Conservation (phyloP, 2,888 invertebrate species). For the Pandemis heparana region DNA sequence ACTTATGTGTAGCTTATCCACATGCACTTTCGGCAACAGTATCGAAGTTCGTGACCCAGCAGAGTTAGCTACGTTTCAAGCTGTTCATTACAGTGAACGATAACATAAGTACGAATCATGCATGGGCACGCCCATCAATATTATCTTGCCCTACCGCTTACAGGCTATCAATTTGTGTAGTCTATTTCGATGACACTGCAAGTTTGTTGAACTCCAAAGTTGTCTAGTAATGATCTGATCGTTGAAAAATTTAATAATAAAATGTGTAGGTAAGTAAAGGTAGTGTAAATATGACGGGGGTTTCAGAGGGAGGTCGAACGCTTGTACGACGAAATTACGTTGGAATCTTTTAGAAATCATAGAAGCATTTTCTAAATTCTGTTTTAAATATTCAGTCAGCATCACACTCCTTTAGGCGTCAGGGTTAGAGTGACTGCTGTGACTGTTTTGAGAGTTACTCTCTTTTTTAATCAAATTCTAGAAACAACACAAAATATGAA, state of each 20-base stretch:
- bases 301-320: too few species aligned
- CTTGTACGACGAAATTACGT: too few species aligned
- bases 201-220: conserved; percentile 9
- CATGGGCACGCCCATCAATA: conserved; percentile 36
- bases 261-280: too few species aligned
- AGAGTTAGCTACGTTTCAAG: conserved; percentile 17
- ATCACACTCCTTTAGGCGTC: too few species aligned
- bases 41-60: conserved; percentile 28
- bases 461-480: too few species aligned
- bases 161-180: conserved; percentile 18
- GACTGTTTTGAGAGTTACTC: too few species aligned
- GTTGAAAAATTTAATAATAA: background rate
- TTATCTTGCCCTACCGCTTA: conserved; percentile 19
- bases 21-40: conserved; percentile 20
- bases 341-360: too few species aligned
- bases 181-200: conserved; percentile 20
- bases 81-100: conserved; percentile 13
- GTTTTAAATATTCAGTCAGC: too few species aligned
- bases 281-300: too few species aligned
- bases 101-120: conserved; percentile 29
- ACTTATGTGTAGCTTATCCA: background rate
- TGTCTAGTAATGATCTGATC: background rate
- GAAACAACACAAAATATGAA: too few species aligned
- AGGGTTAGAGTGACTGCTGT: too few species aligned
- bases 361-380: too few species aligned